phyloP scores from a whole-genome alignment of 2,113 vertebrate species.

The Pontoporia blainvillei region DNA sequence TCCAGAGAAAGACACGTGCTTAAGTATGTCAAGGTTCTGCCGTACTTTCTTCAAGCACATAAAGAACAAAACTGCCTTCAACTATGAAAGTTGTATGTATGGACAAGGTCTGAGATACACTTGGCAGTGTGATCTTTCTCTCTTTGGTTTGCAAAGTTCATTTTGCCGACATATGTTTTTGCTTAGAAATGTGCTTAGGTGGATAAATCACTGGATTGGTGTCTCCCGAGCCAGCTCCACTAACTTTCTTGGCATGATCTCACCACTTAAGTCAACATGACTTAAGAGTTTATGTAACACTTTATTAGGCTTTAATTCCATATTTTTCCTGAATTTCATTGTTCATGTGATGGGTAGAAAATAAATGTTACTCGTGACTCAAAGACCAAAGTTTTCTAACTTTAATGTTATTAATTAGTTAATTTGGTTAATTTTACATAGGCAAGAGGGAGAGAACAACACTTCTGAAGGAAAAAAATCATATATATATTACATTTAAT shows the following conservation, averaged over 20 bases:
- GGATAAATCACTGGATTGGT: slow-evolving; percentile 76
- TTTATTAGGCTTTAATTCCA: slow-evolving; percentile 79
- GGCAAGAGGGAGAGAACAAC: slow-evolving; percentile 11
- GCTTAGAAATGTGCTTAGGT: slow-evolving; percentile 77
- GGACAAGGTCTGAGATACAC: slow-evolving; percentile 26
- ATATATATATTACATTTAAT: neutral
- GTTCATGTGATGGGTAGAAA: slow-evolving; percentile 61
- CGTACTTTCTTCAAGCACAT: neutral
- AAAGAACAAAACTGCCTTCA: slow-evolving; percentile 9
- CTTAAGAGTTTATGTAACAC: slow-evolving; percentile 80
- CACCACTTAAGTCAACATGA: slow-evolving; percentile 80
- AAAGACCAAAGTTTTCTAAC: slow-evolving; percentile 50
- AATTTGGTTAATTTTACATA: slow-evolving; percentile 53
- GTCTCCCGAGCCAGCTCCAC: slow-evolving; percentile 68
- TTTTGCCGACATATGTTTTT: slow-evolving; percentile 76
- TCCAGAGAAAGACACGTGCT: slow-evolving; percentile 8
- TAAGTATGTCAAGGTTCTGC: neutral
- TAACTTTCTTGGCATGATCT: slow-evolving; percentile 81
- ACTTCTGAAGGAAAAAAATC: neutral
- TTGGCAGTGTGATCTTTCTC: slow-evolving; percentile 28
- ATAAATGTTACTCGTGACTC: slow-evolving; percentile 31
- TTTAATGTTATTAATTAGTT: slow-evolving; percentile 59
- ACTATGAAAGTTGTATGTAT: neutral
- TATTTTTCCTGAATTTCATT: slow-evolving; percentile 72
- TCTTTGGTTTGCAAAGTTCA: slow-evolving; percentile 63